These are phyloP conservation scores for Phoeniculus purpureus DNA, from an alignment of 2,797 vertebrate genomes.

Conservation along the genomic window DNA sequence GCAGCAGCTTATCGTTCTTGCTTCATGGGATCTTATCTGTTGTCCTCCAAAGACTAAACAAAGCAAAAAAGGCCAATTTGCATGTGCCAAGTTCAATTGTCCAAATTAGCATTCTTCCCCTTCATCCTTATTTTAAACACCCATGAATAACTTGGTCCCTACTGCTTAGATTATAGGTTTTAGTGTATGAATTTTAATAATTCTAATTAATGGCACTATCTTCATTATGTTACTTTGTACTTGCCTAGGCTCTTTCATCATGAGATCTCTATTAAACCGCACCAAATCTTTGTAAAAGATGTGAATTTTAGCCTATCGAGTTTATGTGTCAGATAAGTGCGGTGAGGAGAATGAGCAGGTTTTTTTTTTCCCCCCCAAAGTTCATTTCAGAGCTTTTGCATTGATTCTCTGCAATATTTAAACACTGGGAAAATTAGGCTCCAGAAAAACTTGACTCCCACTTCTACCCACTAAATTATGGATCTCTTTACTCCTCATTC, in stretches of 20 bases:
- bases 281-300: constrained; percentile 18
- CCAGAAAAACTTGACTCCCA: constrained; percentile 33
- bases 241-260: constrained; percentile 29
- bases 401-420: constrained; percentile 35
- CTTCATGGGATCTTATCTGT: not conserved
- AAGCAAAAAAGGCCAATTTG: not conserved
- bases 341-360: not conserved
- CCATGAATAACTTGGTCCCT: not conserved
- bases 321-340: not conserved
- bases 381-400: constrained; percentile 28
- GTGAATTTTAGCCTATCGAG: constrained; percentile 27
- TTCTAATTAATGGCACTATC: constrained; percentile 4
- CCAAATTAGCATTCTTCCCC: not conserved
- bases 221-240: constrained; percentile 39
- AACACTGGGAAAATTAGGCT: constrained; percentile 27
- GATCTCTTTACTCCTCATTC: constrained; percentile 23
- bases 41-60: not conserved
- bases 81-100: not conserved
- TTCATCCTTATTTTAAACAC: constrained; percentile 20
- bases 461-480: constrained; percentile 39
- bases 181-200: constrained; percentile 36
- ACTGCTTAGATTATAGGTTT: constrained; percentile 41
- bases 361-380: not conserved
- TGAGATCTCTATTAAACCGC: constrained; percentile 17
- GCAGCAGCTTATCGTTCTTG: not conserved